These are phyloP conservation scores for Metacarcinus magister DNA, from an alignment of 2,888 invertebrate species.

Conservation along the genomic window DNA sequence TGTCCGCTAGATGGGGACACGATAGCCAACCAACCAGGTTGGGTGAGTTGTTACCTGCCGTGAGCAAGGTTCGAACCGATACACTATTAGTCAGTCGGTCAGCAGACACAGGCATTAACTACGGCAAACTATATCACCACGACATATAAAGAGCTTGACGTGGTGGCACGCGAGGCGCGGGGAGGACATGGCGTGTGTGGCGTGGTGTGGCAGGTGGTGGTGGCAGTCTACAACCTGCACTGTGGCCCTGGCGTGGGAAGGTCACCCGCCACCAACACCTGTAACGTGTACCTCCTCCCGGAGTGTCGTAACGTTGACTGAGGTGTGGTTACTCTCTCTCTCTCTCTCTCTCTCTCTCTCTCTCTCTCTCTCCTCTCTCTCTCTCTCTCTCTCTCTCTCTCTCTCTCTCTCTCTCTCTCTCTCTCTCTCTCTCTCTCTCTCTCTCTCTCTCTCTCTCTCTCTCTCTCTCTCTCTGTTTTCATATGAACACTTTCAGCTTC, in stretches of 20 bases:
- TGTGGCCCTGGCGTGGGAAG: neutral
- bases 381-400: slow-evolving; percentile 27
- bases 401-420: slow-evolving; percentile 6
- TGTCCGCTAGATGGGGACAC: too few relatives aligned
- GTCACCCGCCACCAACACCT: neutral
- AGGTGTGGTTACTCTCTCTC: neutral
- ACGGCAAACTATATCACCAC: too few relatives aligned
- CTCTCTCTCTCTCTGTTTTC: neutral
- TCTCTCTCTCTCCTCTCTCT: slow-evolving; percentile 39
- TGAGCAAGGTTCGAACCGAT: too few relatives aligned
- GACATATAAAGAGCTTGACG: neutral
- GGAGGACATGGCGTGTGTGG: neutral
- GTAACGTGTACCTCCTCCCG: neutral
- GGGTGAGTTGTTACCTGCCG: too few relatives aligned
- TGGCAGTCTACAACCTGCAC: neutral
- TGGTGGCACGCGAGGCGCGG: neutral
- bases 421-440: slow-evolving; percentile 26
- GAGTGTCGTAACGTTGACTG: neutral
- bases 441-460: slow-evolving; percentile 37
- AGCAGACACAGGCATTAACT: too few relatives aligned
- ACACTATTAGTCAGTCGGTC: too few relatives aligned
- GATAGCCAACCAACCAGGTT: too few relatives aligned
- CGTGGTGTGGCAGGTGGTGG: neutral
- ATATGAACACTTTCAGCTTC: neutral
- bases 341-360: slow-evolving; percentile 43